Evolutionary conservation across 1,140 invertebrate genomes (phyloP), one percentile per base, ranked within the genome.

Genomic region (Wasmannia auropunctata): DNA sequence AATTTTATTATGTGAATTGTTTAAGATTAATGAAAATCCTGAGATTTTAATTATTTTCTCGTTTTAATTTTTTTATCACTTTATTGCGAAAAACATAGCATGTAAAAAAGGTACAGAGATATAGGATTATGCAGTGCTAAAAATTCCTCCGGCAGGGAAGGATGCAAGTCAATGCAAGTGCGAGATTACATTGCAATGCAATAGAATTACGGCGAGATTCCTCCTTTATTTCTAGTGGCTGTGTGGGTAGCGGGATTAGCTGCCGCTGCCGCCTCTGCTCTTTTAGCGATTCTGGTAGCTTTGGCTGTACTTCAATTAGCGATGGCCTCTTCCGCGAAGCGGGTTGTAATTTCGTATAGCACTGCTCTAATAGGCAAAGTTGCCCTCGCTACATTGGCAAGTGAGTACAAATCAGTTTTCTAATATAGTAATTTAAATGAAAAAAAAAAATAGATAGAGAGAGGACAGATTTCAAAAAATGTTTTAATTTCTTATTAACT

Each of bases 271-370:
- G 97, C 97, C 58, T 97, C 97, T 34, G 95, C 96, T 16, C 92
- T 97, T 40, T 95, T 98, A 77, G 97, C 96, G 7, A 94, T 98
- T 34, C 97, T 98, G 94, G 97, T 97, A 92, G 95, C 97, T 62
- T 94, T 98, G 56, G 97, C 97, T 28, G 96, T 98, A 76, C 95
- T 98, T 43, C 97, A 98, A 94, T 95, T 98, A 63, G 97, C 98
- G 56, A 98, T 98, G 97, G 96, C 98, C 87, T 97, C 97, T 51
- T 98, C 97, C 56, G 97, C 97, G 92, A 98, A 98, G 93, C 96
- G 97, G 91, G 96, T 98, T 37, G 96, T 97, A 56, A 95, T 98
- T 91, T 96, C 97, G 87, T 98, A 98, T 94, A 97, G 96, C 67
- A 95, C 96, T 65, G 96, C 97, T 16, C 96, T 98, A 63, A 97